Evolutionary conservation across 2,113 vertebrate species (phyloP).

Genomic region (Silurus meridionalis): DNA sequence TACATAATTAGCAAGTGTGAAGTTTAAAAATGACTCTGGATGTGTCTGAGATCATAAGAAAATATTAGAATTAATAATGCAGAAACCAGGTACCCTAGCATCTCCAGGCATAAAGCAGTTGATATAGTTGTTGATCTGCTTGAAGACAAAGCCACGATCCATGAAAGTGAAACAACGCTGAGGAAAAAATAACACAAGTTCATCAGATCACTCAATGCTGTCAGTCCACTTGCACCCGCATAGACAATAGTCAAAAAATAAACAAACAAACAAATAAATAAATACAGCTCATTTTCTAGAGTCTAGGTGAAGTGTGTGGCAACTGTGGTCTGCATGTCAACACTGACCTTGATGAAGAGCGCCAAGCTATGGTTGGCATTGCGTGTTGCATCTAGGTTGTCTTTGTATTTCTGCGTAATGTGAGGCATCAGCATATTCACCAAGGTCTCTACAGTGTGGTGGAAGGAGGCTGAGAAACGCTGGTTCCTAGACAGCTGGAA

Average conservation of each 20-base stretch:
- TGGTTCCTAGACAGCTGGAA: slow-evolving; percentile 89
- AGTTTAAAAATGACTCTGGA: background rate
- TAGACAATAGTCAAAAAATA: background rate
- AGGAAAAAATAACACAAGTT: slow-evolving; percentile 13
- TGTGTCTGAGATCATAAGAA: background rate
- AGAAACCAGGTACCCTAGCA: slow-evolving; percentile 79
- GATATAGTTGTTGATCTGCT: slow-evolving; percentile 98
- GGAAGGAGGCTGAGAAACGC: slow-evolving; percentile 91
- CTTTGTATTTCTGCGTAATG: slow-evolving; percentile 96
- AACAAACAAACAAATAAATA: background rate
- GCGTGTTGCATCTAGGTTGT: slow-evolving; percentile 92
- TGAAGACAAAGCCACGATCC: slow-evolving; percentile 96
- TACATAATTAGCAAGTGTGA: background rate
- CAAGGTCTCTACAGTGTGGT: slow-evolving; percentile 93
- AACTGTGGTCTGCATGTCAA: background rate
- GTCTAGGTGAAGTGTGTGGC: background rate
- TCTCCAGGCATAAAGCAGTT: slow-evolving; percentile 94
- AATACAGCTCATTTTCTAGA: background rate
- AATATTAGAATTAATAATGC: no score
- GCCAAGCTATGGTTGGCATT: slow-evolving; percentile 97
- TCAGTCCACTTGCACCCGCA: background rate
- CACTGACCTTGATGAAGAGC: slow-evolving; percentile 89
- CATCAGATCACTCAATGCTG: background rate
- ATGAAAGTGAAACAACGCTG: slow-evolving; percentile 97
- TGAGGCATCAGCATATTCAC: slow-evolving; percentile 98